Evolutionary conservation across 2,888 invertebrate species (phyloP), one percentile per base, ranked within the genome.

Genomic region (Pristionchus mayeri): DNA sequence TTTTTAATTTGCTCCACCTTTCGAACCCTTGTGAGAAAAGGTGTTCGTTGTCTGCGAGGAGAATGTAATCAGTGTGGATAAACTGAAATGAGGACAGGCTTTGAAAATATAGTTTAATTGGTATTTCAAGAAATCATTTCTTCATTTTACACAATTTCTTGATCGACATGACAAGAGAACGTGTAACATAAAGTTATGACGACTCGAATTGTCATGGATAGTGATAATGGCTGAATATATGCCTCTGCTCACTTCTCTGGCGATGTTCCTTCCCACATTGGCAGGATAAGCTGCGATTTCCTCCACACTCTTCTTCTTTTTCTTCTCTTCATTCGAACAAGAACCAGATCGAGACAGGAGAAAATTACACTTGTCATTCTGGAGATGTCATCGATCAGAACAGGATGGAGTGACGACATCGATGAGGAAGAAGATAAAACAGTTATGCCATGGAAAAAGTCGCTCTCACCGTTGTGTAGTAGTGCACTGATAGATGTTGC

Each of bases 231-330:
- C n/a, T n/a, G n/a, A n/a, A n/a, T n/a, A n/a, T n/a, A n/a, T n/a
- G n/a, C n/a, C n/a, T n/a, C n/a, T n/a, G n/a, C n/a, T n/a, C n/a
- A 84, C 84, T 52, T 84, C 57, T 84, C 84, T 67, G 1, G 71
- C 84, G 24, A 84, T 75, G 52, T 84, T 84, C 27, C 84, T 71
- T 27, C 52, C 84, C 2, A 75, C 84, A 75, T 84, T 84, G 9
- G 75, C 84, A 4, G 84, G 84, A 84, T 84, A 84, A 4, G 30
- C 84, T 0, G 84, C 84, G 0, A 84, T 84, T 30, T 84, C 57
- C 0, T 57, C 30, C 30, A 71, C 40, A 18, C 40, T 71, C 30
- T 71, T 71, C 18, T 71, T 71, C 40, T n/a, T 71, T 30, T 40
- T 44, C 40, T n/a, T n/a, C n/a, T n/a, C n/a, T n/a, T 71, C 40